Base-by-base conservation (phyloP, 2,888 invertebrate species). In the Cordilura impudica region DNA sequence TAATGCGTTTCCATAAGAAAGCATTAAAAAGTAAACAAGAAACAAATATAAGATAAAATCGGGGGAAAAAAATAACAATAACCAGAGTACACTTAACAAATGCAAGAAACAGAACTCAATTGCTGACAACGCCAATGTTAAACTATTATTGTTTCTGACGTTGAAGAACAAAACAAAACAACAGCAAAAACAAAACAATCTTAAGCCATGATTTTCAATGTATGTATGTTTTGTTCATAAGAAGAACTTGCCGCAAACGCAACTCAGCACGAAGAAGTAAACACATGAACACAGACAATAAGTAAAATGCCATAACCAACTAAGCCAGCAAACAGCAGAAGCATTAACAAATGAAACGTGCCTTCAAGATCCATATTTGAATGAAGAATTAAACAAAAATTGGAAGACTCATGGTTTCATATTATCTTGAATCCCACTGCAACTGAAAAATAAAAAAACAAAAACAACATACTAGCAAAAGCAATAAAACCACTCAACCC, bases 341-440 rank as follows among this genome's bases (percentile, higher is more conserved):
- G 69, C 73, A 74, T 74, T 67, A 78, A 74, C 70, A 70, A 78
- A 70, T 78, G 78, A 74, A 78, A 78, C 78, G 78, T 74, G 78
- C 78, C 65, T 71, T 74, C 18, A 53, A 74, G 60, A 47, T 23
- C 26, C 16, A 35, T 35, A 29, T 51, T 73, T 47, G 56, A 51
- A 72, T 56, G 21, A 51, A 60, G 45, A 31, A 60, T 71, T 70
- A 53, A 61, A 45, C 2, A 51, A 61, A 53, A 66, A 18, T 21
- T 35, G 47, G 61, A 21, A 67, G 21, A 61, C 65, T 66, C 65
- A 74, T 78, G 78, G 49, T 74, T 66, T 74, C 66, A 66, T 66
- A 70, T 78, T 70, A 78, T 74, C 78, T 78, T 74, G 74, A 74
- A 71, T 70, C 54, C 23, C 21, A 74, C 53, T 51, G 43, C 56